phyloP scores from a whole-genome alignment of 2,888 invertebrate species.

The Matsumyia berberina region DNA sequence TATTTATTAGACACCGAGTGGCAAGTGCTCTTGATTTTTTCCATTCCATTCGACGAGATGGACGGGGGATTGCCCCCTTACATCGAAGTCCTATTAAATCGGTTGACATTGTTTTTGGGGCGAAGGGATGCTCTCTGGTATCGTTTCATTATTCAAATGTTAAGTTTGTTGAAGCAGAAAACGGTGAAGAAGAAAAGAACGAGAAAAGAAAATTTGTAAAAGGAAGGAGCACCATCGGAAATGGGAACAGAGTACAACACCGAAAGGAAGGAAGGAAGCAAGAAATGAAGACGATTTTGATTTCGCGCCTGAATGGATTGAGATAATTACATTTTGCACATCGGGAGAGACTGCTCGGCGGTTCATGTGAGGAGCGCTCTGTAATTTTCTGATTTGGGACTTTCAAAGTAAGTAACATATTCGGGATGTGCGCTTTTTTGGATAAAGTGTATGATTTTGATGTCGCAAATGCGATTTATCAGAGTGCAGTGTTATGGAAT shows the following conservation, averaged over 20 bases:
- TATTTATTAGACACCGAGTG: slow-evolving; percentile 72
- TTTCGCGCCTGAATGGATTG: slow-evolving; percentile 72
- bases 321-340: slow-evolving; percentile 75
- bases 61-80: slow-evolving; percentile 1
- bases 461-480: slow-evolving; percentile 40
- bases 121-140: slow-evolving; percentile 34
- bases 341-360: slow-evolving; percentile 40
- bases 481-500: slow-evolving; percentile 8
- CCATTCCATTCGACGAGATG: not conserved
- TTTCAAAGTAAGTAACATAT: slow-evolving; percentile 2
- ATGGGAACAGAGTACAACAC: not conserved
- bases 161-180: slow-evolving; percentile 62
- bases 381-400: slow-evolving; percentile 50
- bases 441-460: slow-evolving; percentile 23
- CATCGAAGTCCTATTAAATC: slow-evolving; percentile 72
- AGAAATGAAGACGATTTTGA: slow-evolving; percentile 69
- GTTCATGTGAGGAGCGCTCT: slow-evolving; percentile 34
- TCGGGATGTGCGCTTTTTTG: not conserved
- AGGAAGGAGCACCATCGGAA: too few species aligned
- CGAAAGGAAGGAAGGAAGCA: slow-evolving; percentile 5
- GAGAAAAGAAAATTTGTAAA: not conserved
- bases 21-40: slow-evolving; percentile 46
- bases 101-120: slow-evolving; percentile 58
- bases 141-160: slow-evolving; percentile 74
- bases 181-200: slow-evolving; percentile 29